phyloP scores from a whole-genome alignment of 2,797 vertebrate genomes.

The Sebastes alutus region DNA sequence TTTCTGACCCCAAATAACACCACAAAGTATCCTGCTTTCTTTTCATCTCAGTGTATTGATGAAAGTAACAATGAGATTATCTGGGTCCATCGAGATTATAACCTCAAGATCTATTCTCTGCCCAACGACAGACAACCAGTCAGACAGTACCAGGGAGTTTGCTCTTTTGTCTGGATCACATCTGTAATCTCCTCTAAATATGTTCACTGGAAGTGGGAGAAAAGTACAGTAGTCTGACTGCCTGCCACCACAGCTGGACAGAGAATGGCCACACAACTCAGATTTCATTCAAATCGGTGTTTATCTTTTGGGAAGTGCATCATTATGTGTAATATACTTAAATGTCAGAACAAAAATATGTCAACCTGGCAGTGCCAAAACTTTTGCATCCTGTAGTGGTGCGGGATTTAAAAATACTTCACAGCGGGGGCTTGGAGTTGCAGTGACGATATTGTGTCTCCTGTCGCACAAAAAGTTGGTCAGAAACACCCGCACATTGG shows the following conservation, averaged over 20 bases:
- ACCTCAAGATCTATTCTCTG: slow-evolving; percentile 44
- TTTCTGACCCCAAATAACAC: slow-evolving; percentile 7
- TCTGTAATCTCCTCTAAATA: slow-evolving; percentile 83
- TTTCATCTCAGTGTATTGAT: slow-evolving; percentile 26
- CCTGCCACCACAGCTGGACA: slow-evolving; percentile 74
- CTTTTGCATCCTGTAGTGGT: slow-evolving; percentile 32
- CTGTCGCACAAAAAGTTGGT: slow-evolving; percentile 53
- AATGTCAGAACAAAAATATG: slow-evolving; percentile 79
- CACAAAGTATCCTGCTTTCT: background rate
- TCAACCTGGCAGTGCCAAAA: slow-evolving; percentile 50
- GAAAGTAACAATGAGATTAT: slow-evolving; percentile 28
- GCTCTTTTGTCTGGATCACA: slow-evolving; percentile 74
- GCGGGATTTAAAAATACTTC: slow-evolving; percentile 66
- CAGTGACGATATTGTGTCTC: slow-evolving; percentile 55
- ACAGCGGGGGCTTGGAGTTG: slow-evolving; percentile 37
- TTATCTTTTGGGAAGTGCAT: slow-evolving; percentile 78
- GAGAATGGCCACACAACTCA: slow-evolving; percentile 71
- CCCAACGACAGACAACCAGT: slow-evolving; percentile 49
- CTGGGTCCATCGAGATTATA: slow-evolving; percentile 32
- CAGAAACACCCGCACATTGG: slow-evolving; percentile 67
- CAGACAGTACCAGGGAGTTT: slow-evolving; percentile 68
- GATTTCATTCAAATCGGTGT: slow-evolving; percentile 79
- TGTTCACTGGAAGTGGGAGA: slow-evolving; percentile 75
- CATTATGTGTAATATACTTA: slow-evolving; percentile 78
- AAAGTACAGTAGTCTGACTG: slow-evolving; percentile 77